Conservation (phyloP, 1,140 invertebrate species). For the Ptiloglossa arizonensis region DNA sequence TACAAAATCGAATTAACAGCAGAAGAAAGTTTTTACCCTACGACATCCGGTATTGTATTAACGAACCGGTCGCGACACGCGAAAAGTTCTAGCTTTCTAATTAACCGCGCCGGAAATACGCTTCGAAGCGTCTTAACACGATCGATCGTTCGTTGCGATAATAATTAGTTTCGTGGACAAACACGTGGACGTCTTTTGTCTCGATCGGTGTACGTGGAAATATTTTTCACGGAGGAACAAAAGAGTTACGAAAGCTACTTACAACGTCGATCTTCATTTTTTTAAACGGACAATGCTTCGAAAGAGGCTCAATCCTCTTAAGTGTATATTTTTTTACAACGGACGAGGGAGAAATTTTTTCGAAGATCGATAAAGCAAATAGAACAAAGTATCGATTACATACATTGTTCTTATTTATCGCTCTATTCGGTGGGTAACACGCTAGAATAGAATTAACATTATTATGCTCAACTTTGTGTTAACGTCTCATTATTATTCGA, state of each 20-base stretch:
- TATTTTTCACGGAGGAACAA: neutral
- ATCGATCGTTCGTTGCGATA: neutral
- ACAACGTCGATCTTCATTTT: neutral
- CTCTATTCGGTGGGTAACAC: too few species aligned
- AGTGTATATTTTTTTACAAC: neutral
- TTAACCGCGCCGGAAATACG: too few species aligned
- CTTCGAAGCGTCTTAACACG: neutral
- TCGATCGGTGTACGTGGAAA: too few species aligned
- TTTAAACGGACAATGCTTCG: neutral
- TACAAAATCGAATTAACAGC: neutral
- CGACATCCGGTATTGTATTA: conserved; percentile 14
- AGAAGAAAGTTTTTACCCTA: neutral
- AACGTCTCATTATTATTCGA: too few species aligned
- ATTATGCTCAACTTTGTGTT: too few species aligned
- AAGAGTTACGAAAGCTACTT: neutral
- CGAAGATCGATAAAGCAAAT: too few species aligned
- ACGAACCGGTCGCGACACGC: neutral
- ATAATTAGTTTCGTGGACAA: neutral
- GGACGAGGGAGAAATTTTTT: neutral
- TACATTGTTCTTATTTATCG: too few species aligned
- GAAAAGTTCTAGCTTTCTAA: conserved; percentile 19
- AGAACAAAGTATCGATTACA: too few species aligned
- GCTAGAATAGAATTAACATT: too few species aligned
- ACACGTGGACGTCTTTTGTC: neutral
- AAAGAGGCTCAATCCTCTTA: neutral